A percentile compares a stretch with the other conserved stretches of the same genome.
These are phyloP conservation scores for Bombus confusus DNA, from an alignment of 1,140 invertebrate species.

Conservation along the genomic window DNA sequence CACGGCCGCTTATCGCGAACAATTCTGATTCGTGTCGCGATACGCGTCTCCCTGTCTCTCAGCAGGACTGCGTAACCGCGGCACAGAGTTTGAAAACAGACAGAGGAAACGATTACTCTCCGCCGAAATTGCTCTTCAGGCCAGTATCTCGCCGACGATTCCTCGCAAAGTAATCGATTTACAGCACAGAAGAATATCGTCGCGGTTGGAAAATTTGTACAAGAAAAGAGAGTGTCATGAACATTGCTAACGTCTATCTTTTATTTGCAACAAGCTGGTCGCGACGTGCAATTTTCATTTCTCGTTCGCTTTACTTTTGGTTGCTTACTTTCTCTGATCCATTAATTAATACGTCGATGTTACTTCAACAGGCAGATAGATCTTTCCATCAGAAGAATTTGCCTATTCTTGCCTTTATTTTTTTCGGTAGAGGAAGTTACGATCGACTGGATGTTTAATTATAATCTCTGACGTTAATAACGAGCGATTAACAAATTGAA, in stretches of 20 bases:
- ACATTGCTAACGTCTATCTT: neutral
- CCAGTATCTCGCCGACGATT: neutral
- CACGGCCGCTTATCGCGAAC: constrained; percentile 49
- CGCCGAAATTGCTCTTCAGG: neutral
- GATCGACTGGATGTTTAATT: neutral
- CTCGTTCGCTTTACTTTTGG: neutral
- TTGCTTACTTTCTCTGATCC: neutral
- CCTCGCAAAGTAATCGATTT: neutral
- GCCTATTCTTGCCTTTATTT: accelerated
- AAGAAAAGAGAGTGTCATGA: neutral
- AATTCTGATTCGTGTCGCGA: constrained; percentile 52
- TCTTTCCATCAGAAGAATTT: neutral
- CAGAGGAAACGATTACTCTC: constrained; percentile 12
- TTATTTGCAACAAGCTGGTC: neutral
- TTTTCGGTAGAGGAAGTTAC: neutral
- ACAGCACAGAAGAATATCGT: too few relatives aligned
- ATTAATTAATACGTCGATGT: neutral
- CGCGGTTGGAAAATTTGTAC: neutral
- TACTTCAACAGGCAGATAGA: neutral
- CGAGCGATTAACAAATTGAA: too few relatives aligned
- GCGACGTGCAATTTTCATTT: too few relatives aligned
- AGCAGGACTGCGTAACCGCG: constrained; percentile 13
- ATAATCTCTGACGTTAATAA: too few relatives aligned
- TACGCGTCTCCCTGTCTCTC: neutral
- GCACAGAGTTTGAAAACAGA: neutral